phyloP scores from a whole-genome alignment of 1,140 invertebrate species.

The Drosophila parabipectinata region DNA sequence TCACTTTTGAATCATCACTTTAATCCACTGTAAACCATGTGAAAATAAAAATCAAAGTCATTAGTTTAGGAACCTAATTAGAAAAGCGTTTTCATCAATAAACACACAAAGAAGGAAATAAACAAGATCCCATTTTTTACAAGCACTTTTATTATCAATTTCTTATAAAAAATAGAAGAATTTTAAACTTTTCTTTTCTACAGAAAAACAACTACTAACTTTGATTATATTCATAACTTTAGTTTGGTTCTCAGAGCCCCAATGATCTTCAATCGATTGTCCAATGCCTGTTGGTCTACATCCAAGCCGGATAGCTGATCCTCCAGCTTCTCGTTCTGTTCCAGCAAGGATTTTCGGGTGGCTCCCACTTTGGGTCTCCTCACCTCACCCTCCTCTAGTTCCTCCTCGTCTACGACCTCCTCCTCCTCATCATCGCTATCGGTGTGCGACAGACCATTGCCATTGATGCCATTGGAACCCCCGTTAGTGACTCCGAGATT shows the following conservation, averaged over 20 bases:
- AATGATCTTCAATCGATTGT: slow-evolving; percentile 41
- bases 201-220: slow-evolving; percentile 38
- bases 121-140: not conserved
- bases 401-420: slow-evolving; percentile 3
- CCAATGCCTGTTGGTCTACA: slow-evolving; percentile 32
- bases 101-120: not conserved
- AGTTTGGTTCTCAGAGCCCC: slow-evolving; percentile 32
- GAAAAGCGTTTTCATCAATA: not conserved
- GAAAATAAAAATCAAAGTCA: slow-evolving; percentile 64
- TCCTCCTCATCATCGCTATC: slow-evolving; percentile 48
- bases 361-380: not conserved
- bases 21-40: slow-evolving; percentile 40
- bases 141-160: slow-evolving; percentile 19
- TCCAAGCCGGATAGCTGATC: slow-evolving; percentile 17
- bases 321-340: slow-evolving; percentile 46
- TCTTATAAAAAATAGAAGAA: slow-evolving; percentile 28
- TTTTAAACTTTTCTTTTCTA: slow-evolving; percentile 18
- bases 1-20: slow-evolving; percentile 12
- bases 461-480: slow-evolving; percentile 40
- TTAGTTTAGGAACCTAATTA: slow-evolving; percentile 54
- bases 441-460: slow-evolving; percentile 53
- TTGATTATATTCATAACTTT: slow-evolving; percentile 52
- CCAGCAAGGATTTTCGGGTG: slow-evolving; percentile 51
- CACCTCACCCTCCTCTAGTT: slow-evolving; percentile 7
- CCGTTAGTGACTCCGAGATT: slow-evolving; percentile 37